Conservation (phyloP, 2,113 vertebrate genomes). For the Pygoscelis antarcticus region DNA sequence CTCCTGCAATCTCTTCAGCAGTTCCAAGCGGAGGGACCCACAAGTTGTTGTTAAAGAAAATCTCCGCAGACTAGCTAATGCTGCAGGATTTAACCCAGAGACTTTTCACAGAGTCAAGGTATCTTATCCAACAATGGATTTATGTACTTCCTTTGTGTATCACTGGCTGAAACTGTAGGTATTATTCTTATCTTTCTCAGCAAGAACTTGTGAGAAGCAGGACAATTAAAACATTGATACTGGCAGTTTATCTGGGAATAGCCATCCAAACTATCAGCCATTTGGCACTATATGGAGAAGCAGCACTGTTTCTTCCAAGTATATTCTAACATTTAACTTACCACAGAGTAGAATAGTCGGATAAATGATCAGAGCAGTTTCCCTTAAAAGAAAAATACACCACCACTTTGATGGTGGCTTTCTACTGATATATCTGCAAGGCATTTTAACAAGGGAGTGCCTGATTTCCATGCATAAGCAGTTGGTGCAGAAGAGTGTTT, state of each 20-base stretch:
- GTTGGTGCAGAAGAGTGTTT: neutral
- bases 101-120: slow-evolving; percentile 86
- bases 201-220: neutral
- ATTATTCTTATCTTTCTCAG: neutral
- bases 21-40: slow-evolving; percentile 84
- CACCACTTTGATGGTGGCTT: neutral
- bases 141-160: neutral
- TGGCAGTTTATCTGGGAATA: neutral
- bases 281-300: neutral
- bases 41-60: slow-evolving; percentile 85
- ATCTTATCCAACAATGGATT: neutral
- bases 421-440: neutral
- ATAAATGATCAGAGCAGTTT: neutral
- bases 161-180: neutral
- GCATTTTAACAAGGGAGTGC: neutral
- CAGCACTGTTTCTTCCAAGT: neutral
- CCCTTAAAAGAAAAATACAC: neutral
- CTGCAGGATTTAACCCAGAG: slow-evolving; percentile 83
- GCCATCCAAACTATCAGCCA: neutral
- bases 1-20: slow-evolving; percentile 92
- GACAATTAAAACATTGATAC: neutral
- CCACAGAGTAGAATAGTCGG: neutral
- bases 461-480: neutral
- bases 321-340: neutral
- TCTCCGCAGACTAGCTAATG: slow-evolving; percentile 78